Evolutionary conservation across 2,113 vertebrate genomes (phyloP), one percentile per base, ranked within the genome.

Genomic region (Otus sunia): DNA sequence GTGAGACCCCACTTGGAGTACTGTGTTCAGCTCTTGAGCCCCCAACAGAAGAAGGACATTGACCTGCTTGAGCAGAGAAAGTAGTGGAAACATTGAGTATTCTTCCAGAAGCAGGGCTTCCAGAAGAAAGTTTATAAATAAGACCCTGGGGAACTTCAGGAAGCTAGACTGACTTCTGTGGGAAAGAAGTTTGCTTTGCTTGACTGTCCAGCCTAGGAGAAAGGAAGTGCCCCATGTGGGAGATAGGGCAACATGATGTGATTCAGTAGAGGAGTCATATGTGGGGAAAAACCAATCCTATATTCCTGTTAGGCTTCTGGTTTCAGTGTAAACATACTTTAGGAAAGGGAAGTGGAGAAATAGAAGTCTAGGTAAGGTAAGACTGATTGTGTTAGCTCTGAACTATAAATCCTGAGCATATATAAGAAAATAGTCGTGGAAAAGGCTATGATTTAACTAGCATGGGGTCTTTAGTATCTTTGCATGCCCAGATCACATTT

Each of bases 241-340:
- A 45, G 45, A 66, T 9, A 55, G 36, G 58, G 34, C 43, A 79
- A 72, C 10, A 18, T 11, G 49, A 52, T 36, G 26, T 47, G 63
- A 30, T 64, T 79, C 58, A 76, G 27, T 36, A 36, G 72, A 79
- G 32, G 19, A n/a, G 43, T 55, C 58, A 13, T 60, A 11, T 20
- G 9, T 10, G 37, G 17, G 23, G 6, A 2, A 37, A 36, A 79
- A 63, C 39, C 0, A 0, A 58, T 53, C 8, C 30, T 3, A 2
- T 88, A 36, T 80, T 89, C 19, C 59, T 84, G 12, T 12, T 68
- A 72, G 8, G 32, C 60, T 36, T 75, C 64, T 85, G 59, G 27
- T 73, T 94, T 76, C 41, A 86, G 11, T 58, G 36, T 50, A 59
- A 85, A 68, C 10, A 10, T 37, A 11, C 36, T 95, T 59, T 16